Base-by-base conservation (phyloP, 2,888 invertebrate species). In the Apotomis turbidana region DNA sequence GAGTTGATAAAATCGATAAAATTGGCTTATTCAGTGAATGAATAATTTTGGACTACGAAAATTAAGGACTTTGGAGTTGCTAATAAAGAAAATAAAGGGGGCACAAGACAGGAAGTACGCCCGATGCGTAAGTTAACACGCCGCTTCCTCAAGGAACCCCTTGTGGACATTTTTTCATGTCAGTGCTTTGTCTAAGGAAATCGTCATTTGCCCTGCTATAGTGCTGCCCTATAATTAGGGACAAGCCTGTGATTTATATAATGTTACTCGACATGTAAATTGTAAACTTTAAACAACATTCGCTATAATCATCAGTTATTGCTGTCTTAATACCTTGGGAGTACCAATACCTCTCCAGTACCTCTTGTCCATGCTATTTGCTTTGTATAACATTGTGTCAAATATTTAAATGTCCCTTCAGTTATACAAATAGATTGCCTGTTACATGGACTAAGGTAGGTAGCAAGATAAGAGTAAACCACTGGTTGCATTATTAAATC, bases 71-170 rank as follows among this genome's bases (percentile, higher is more conserved):
- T 80, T 75, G 74, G 73, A 80, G 80, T 84, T 84, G 85, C 82
- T 87, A 88, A 87, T 83, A 85, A 84, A 78, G 83, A 81, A 79
- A 74, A 76, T 71, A 77, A 80, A 83, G 87, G 89, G 41, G 88
- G 83, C 85, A 82, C 75, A 76, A 77, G 82, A 84, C 89, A 90
- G 93, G 93, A 93, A 89, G 81, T 80, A 91, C 87, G 93, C 87
- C 77, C 81, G 79, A 85, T 90, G 93, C 89, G 85, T 87, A 83
- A 85, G 83, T 89, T 93, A 93, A 93, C 91, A 88, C 88, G 87
- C 83, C 85, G 83, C 83, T 90, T 92, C 93, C 93, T 91, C 77
- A 83, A 82, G 84, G 85, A 81, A 79, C 83, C 85, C 86, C 84
- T 80, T 80, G 80, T 80, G 81, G 84, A 82, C 78, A 77, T 62